Evolutionary conservation across 2,888 invertebrate genomes (phyloP), one percentile per base, ranked within the genome.

Genomic region (Melinopterus prodromus): DNA sequence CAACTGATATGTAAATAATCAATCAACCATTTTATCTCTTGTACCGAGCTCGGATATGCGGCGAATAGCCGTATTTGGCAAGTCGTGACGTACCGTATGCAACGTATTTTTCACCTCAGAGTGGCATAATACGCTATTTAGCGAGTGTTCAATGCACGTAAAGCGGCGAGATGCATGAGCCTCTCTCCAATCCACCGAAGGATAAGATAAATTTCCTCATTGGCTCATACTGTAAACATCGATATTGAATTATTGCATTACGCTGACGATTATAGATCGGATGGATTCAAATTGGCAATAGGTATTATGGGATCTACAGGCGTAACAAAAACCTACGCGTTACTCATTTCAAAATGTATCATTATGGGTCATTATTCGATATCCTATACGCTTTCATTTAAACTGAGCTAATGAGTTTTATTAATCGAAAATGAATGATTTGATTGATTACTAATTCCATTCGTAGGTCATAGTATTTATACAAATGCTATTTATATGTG

Each of bases 1-100:
- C 74, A 74, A 74, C 35, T 35, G 37, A 74, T 74, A 74, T 74
- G 74, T 74, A 74, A 74, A 74, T 74, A 74, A 74, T 74, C 74
- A 74, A 74, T 74, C 74, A 74, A 35, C 6, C 35, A 37, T 26
- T 74, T 74, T 35, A 74, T 53, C 53, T 53, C 53, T 53, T 53
- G 53, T 53, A 53, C 53, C 53, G 53, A 53, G 53, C 53, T 53
- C 53, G 9, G 53, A 53, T 53, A 53, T 53, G 53, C 53, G 53
- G 53, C 3, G 53, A 53, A 53, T 53, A 53, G 53, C 53, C 53
- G 53, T 53, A 53, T 53, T 53, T 53, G 53, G 53, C 53, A 53
- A 53, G 53, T 53, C 53, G 53, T 53, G 53, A 53, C 53, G 53
- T 53, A 53, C 53, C 53, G 53, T 53, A 53, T 53, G 12, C 53